Percentiles rank a stretch among this genome's conserved stretches.
Conservation (phyloP, 2,888 invertebrate species). For the Orthosia gothica region DNA sequence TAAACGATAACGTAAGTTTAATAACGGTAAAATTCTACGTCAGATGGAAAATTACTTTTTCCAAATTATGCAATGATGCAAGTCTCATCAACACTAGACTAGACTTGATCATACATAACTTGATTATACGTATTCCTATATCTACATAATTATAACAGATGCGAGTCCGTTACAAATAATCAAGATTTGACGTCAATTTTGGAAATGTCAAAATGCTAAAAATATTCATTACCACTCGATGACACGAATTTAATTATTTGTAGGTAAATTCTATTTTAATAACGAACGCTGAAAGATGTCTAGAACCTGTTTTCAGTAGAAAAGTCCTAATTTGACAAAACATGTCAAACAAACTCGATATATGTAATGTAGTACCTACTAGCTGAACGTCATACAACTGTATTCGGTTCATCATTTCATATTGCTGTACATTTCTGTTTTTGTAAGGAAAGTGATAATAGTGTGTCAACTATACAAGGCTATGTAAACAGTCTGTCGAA, state of each 20-base stretch:
- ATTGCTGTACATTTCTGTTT: constrained; percentile 61
- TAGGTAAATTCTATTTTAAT: too few species aligned
- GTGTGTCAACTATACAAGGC: constrained; percentile 36
- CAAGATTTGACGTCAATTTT: constrained; percentile 12
- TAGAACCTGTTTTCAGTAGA: constrained; percentile 6
- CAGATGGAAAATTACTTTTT: neutral
- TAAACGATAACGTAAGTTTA: too few species aligned
- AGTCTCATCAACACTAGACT: neutral
- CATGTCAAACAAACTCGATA: constrained; percentile 10
- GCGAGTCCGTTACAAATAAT: neutral
- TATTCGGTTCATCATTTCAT: constrained; percentile 19
- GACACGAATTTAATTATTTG: neutral
- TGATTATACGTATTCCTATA: neutral
- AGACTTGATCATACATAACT: neutral
- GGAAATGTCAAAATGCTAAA: constrained; percentile 24
- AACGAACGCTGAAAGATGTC: constrained; percentile 4
- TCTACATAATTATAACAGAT: neutral
- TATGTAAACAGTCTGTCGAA: constrained; percentile 54
- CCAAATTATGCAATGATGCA: neutral
- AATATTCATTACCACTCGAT: neutral
- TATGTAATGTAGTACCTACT: too few species aligned
- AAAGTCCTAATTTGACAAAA: neutral
- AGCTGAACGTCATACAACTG: constrained; percentile 19
- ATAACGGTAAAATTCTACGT: neutral
- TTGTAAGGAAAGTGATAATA: constrained; percentile 51